These are phyloP conservation scores for Panorpa germanica DNA, from an alignment of 2,888 invertebrate species.

Conservation along the genomic window DNA sequence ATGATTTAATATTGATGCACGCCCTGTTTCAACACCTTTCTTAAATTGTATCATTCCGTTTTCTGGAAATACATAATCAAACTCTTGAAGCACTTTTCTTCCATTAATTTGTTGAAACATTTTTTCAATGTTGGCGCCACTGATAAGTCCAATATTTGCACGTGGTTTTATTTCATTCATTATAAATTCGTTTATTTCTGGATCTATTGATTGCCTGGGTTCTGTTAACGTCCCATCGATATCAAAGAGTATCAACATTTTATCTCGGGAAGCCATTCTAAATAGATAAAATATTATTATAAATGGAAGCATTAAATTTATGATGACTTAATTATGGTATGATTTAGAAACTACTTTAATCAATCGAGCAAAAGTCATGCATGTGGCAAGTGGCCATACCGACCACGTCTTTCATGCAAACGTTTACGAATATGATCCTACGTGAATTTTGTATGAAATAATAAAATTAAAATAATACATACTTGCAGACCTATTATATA, in stretches of 20 bases:
- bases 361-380: too few species aligned
- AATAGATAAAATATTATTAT: too few species aligned
- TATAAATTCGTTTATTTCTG: slow-evolving; percentile 48
- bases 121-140: slow-evolving; percentile 79
- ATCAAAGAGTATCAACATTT: slow-evolving; percentile 61
- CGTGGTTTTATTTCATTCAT: slow-evolving; percentile 37
- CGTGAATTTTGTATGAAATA: too few species aligned
- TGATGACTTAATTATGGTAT: too few species aligned
- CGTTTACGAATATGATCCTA: too few species aligned
- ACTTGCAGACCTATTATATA: too few species aligned
- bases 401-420: too few species aligned
- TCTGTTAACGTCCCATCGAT: slow-evolving; percentile 84
- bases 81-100: slow-evolving; percentile 40
- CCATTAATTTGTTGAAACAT: slow-evolving; percentile 73
- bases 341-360: too few species aligned
- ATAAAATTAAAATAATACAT: too few species aligned
- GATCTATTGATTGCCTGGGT: slow-evolving; percentile 49
- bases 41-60: slow-evolving; percentile 78
- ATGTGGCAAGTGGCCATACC: too few species aligned
- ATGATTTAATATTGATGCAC: slow-evolving; percentile 42
- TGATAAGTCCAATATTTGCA: slow-evolving; percentile 58
- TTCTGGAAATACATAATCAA: slow-evolving; percentile 81
- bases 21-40: slow-evolving; percentile 39
- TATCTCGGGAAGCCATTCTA: too few species aligned
- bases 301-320: too few species aligned